Evolutionary conservation across 2,797 vertebrate genomes (phyloP), one percentile per base, ranked within the genome.

Genomic region (Tragelaphus oryx): DNA sequence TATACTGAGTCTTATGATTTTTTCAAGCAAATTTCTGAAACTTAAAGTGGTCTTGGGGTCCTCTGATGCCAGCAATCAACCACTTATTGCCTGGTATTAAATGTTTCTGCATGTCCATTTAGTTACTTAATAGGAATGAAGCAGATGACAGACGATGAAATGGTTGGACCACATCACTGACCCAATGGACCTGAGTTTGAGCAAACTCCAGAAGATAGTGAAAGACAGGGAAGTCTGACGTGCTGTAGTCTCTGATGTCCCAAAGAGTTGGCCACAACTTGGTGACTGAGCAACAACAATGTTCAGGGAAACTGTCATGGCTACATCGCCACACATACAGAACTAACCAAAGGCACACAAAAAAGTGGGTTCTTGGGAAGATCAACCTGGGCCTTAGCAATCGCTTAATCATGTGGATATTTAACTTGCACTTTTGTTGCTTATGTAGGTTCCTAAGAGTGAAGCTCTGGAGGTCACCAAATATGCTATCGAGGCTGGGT

Each of bases 401-500:
- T 65, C n/a, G 33, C 62, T 33, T 65, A 65, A 65, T 65, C 62
- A 20, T 33, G 62, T 20, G 62, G 17, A 9, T 41, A 6, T 62
- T 17, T 22, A 83, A 54, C 88, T 44, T 33, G 5, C 22, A 46
- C 17, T 44, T 89, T 91, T 28, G 93, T 55, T 90, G 98, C 98
- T 98, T 98, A 30, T 96, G 26, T 33, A 96, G 96, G 48, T 87
- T 74, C 65, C 97, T 2, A 95, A 97, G 57, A 98, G 98, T 20
- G 80, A 98, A 87, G 92, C 95, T 0, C 59, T 37, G 0, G 98
- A 97, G 0, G 98, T 97, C 37, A 71, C 68, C 68, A 71, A 71
- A 71, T 44, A 41, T 41, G 68, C 68, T 41, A 26, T 71, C 41
- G 68, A 44, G 68, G 68, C 1, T 30, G 68, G 68, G 11, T 44